Conservation (phyloP, 2,797 vertebrate genomes). For the Cossypha caffra region DNA sequence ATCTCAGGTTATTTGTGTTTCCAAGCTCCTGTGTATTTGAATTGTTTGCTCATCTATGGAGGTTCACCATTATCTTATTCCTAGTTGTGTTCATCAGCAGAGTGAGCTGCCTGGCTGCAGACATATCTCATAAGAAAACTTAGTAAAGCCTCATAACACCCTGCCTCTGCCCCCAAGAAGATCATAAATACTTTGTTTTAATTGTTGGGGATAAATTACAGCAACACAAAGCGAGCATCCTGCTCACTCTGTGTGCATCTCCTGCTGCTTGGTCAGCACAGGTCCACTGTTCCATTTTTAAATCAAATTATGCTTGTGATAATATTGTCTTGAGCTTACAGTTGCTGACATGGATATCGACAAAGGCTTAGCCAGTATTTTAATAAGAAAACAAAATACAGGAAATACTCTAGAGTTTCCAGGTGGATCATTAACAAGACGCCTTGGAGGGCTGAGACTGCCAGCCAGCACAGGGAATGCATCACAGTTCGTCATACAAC, state of each 20-base stretch:
- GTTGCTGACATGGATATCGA: slow-evolving; percentile 91
- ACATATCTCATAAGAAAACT: background rate
- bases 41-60: background rate
- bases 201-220: slow-evolving; percentile 25
- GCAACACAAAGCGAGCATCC: background rate
- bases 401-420: slow-evolving; percentile 84
- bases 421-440: slow-evolving; percentile 89
- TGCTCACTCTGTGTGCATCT: background rate
- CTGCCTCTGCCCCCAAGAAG: background rate
- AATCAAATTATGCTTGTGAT: slow-evolving; percentile 92
- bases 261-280: slow-evolving; percentile 80
- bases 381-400: slow-evolving; percentile 97
- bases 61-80: slow-evolving; percentile 14
- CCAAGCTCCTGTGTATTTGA: background rate
- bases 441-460: slow-evolving; percentile 77
- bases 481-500: slow-evolving; percentile 78
- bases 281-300: slow-evolving; percentile 84
- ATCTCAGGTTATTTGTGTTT: slow-evolving; percentile 35
- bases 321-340: slow-evolving; percentile 92
- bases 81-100: slow-evolving; percentile 36
- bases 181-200: slow-evolving; percentile 26
- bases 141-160: background rate
- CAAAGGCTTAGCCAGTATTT: slow-evolving; percentile 92
- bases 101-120: background rate
- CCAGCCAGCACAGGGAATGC: slow-evolving; percentile 69